Evolutionary conservation across 2,797 vertebrate species (phyloP).

Genomic region (Thaleichthys pacificus): DNA sequence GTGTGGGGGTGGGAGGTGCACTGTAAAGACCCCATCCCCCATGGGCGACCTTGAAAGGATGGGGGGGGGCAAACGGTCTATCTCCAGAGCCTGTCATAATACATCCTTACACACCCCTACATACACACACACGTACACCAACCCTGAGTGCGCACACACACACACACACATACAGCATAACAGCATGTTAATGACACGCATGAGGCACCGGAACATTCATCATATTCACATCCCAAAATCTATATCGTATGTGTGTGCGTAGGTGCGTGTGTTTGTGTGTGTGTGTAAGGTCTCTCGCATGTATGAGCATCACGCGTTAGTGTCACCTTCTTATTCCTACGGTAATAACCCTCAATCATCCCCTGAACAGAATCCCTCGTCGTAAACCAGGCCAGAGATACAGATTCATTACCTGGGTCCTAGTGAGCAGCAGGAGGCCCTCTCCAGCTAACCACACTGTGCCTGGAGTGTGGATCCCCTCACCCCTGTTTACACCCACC

Average conservation of each 20-base stretch:
- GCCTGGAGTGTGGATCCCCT: too few species aligned
- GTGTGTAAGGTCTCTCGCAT: neutral
- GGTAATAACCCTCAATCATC: too few species aligned
- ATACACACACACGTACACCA: conserved; percentile 1
- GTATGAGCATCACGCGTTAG: neutral
- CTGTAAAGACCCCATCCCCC: neutral
- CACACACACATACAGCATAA: neutral
- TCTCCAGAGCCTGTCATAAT: neutral
- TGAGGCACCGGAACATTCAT: conserved; percentile 7
- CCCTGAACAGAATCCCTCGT: too few species aligned
- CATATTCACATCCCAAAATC: neutral
- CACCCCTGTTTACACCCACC: too few species aligned
- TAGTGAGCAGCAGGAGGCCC: too few species aligned
- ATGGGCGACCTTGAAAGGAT: neutral
- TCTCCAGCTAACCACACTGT: too few species aligned
- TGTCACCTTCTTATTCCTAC: neutral
- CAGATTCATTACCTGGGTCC: neutral
- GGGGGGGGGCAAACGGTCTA: neutral
- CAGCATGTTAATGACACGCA: conserved; percentile 16
- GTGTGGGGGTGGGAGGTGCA: conserved; percentile 9
- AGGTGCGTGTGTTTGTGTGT: neutral
- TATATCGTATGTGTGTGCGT: neutral
- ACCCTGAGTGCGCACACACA: neutral
- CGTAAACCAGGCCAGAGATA: neutral
- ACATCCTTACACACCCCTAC: neutral